Evolutionary conservation across 2,888 invertebrate species (phyloP), one percentile per base, ranked within the genome.

Genomic region (Cephus pulcher): DNA sequence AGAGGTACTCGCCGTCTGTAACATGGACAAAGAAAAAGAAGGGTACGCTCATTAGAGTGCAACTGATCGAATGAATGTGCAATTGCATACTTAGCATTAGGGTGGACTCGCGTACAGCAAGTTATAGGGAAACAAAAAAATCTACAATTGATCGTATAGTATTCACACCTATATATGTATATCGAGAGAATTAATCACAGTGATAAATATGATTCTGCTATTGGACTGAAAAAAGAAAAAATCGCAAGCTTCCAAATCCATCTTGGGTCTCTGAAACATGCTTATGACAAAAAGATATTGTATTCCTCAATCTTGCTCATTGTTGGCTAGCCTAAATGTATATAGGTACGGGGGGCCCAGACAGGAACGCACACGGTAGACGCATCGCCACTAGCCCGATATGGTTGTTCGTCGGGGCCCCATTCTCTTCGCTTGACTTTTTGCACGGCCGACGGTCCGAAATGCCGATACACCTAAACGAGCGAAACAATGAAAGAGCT

Each of bases 1-100:
- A 99, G 91, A 98, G 95, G 93, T 97, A 98, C 94, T 98, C 98
- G 93, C 97, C 97, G 94, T 98, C 98, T 98, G 94, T 70, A 95
- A 95, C 85, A 85, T 84, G 56, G 9, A 89, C 88, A 90, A 88
- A 84, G 84, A 84, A 71, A 71, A 33, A 71, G 30, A 71, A 71
- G 9, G 23, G 23, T 56, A 23, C 56, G 56, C 23, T 56, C 56
- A 56, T 56, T 56, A 56, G 23, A 56, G 23, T 56, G 56, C 15
- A 56, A 23, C 56, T 56, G 56, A 23, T 23, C 9, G 56, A 23
- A 56, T 23, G 56, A 56, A 56, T 9, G 56, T 9, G 2, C 6
- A 9, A 56, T 23, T 23, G 56, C 56, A 56, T 56, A 9, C 56
- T 56, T 56, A 9, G 56, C 56, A 2, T 56, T 56, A 56, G 2